Evolutionary conservation across 1,140 invertebrate species (phyloP).

Genomic region (Calephelis nemesis): DNA sequence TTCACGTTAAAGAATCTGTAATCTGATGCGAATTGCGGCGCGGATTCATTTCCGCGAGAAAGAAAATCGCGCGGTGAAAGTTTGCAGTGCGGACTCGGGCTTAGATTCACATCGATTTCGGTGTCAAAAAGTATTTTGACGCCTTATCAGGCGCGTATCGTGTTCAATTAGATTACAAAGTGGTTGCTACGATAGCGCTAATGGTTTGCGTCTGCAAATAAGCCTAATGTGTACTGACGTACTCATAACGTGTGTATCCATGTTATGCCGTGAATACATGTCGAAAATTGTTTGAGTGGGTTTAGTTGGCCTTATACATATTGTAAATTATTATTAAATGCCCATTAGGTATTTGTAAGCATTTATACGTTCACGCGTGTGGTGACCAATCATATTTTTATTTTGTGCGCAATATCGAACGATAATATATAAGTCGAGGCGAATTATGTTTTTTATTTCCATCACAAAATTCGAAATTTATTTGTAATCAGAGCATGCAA

Average conservation of each 20-base stretch:
- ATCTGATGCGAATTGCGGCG: no score
- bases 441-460: constrained; percentile 40
- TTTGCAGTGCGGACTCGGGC: no score
- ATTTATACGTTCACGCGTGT: constrained; percentile 65
- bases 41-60: no score
- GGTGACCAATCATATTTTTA: constrained; percentile 67
- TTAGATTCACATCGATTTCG: no score
- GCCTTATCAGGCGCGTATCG: no score
- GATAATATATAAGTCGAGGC: constrained; percentile 62
- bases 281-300: constrained; percentile 49
- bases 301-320: constrained; percentile 38
- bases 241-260: constrained; percentile 30
- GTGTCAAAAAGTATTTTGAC: no score
- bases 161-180: no score
- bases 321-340: constrained; percentile 41
- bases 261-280: constrained; percentile 35
- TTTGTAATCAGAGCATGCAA: no score
- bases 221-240: constrained; percentile 6
- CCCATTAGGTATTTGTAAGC: constrained; percentile 54
- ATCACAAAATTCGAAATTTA: neutral
- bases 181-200: neutral
- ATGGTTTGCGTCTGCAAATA: neutral
- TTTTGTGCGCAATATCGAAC: constrained; percentile 64
- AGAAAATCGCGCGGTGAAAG: no score
- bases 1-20: no score